Evolutionary conservation across 2,797 vertebrate species (phyloP).

Genomic region (Notolepis coatsorum): DNA sequence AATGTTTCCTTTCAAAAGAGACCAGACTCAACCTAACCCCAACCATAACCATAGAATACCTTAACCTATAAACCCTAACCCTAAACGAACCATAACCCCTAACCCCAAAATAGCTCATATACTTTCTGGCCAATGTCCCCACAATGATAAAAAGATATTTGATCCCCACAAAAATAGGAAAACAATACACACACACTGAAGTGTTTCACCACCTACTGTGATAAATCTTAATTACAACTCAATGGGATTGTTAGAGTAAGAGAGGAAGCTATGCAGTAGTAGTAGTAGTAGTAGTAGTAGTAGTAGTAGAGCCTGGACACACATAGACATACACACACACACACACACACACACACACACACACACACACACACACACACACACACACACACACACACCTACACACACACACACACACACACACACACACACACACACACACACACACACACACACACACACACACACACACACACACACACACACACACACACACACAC

Average conservation of each 20-base stretch:
- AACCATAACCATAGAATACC: too few species aligned
- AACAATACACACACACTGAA: neutral
- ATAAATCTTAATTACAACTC: conserved; percentile 64
- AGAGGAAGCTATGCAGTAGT: conserved; percentile 32
- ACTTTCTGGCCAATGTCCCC: too few species aligned
- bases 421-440: conserved; percentile 5
- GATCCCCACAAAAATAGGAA: too few species aligned
- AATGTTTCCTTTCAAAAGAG: too few species aligned
- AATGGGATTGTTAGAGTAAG: conserved; percentile 44
- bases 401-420: conserved; percentile 1
- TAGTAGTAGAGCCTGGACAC: conserved; percentile 35
- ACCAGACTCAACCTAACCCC: too few species aligned
- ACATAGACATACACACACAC: conserved; percentile 17
- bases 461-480: conserved; percentile 2
- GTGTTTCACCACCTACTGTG: conserved; percentile 48
- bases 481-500: conserved; percentile 27
- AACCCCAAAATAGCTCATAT: neutral
- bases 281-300: too few species aligned
- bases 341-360: conserved; percentile 13
- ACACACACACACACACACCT: neutral
- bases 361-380: neutral
- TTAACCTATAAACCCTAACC: too few species aligned
- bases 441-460: conserved; percentile 27
- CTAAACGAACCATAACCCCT: too few species aligned
- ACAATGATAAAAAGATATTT: too few species aligned